These are phyloP conservation scores for Tolmerus cingulatus DNA, from an alignment of 2,888 invertebrate genomes.

Conservation along the genomic window DNA sequence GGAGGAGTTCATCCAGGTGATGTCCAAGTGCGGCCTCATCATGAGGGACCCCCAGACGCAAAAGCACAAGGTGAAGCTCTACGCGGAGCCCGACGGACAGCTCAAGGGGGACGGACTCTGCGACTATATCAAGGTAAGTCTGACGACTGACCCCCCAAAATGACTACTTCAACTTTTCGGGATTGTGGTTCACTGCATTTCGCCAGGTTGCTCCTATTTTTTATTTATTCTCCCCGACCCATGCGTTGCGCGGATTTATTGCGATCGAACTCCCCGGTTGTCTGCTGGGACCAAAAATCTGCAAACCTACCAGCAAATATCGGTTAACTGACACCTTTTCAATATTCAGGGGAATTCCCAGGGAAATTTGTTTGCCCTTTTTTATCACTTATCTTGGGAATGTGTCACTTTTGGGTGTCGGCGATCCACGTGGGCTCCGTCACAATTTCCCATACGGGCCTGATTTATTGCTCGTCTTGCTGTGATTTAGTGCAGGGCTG, in stretches of 20 bases:
- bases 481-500: not conserved
- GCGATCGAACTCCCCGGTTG: not conserved
- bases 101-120: conserved; percentile 97
- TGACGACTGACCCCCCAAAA: not conserved
- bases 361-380: not conserved
- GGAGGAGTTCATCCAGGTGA: conserved; percentile 88
- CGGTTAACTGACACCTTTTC: not conserved
- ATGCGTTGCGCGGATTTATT: not conserved
- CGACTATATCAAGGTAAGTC: conserved; percentile 87
- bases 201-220: not conserved
- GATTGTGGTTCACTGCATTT: conserved; percentile 19
- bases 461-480: not conserved
- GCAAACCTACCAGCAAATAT: not conserved
- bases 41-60: conserved; percentile 83
- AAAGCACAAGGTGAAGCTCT: conserved; percentile 90
- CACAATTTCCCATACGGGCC: not conserved
- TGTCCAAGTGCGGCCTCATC: conserved; percentile 96
- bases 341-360: not conserved
- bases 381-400: not conserved
- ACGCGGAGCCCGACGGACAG: conserved; percentile 80
- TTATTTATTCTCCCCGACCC: not conserved
- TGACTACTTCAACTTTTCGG: conserved; percentile 4
- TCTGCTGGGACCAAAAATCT: not conserved
- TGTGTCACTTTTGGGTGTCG: not conserved
- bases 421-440: not conserved